These are phyloP conservation scores for Agriotes lineatus DNA, from an alignment of 2,888 invertebrate species.

Conservation along the genomic window DNA sequence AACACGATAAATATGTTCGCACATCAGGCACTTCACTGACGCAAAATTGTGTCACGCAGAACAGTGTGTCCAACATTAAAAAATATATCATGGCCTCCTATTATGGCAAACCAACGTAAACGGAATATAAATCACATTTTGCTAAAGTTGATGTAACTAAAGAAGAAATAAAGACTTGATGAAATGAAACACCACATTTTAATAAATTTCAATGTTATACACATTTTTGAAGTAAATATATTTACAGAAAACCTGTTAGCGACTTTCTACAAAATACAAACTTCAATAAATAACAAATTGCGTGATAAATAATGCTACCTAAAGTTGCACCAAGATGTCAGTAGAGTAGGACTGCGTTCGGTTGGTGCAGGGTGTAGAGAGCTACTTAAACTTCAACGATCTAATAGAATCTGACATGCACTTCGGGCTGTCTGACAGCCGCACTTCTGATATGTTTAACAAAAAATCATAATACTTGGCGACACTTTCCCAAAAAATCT, in stretches of 20 bases:
- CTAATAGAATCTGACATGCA: constrained; percentile 41
- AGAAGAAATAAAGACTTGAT: too few species aligned
- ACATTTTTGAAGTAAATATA: constrained; percentile 64
- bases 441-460: constrained; percentile 56
- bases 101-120: too few species aligned
- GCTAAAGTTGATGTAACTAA: too few species aligned
- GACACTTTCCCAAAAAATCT: constrained; percentile 52
- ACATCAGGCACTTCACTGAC: too few species aligned
- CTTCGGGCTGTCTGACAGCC: constrained; percentile 54
- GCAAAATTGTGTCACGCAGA: too few species aligned
- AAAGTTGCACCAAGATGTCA: constrained; percentile 53
- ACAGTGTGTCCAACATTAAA: too few species aligned
- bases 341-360: constrained; percentile 47
- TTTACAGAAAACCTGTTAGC: constrained; percentile 65
- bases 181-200: constrained; percentile 29
- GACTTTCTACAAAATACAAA: constrained; percentile 63
- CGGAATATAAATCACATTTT: too few species aligned
- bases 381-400: constrained; percentile 51
- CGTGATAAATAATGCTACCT: constrained; percentile 59
- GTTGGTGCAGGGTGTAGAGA: constrained; percentile 56
- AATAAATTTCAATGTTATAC: constrained; percentile 60
- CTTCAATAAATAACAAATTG: constrained; percentile 63
- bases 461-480: constrained; percentile 49
- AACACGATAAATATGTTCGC: too few species aligned
- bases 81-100: too few species aligned